Percentiles rank a stretch among this genome's conserved stretches.
These are phyloP conservation scores for Tenthredo mesomela DNA, from an alignment of 2,888 invertebrate species.

Conservation along the genomic window DNA sequence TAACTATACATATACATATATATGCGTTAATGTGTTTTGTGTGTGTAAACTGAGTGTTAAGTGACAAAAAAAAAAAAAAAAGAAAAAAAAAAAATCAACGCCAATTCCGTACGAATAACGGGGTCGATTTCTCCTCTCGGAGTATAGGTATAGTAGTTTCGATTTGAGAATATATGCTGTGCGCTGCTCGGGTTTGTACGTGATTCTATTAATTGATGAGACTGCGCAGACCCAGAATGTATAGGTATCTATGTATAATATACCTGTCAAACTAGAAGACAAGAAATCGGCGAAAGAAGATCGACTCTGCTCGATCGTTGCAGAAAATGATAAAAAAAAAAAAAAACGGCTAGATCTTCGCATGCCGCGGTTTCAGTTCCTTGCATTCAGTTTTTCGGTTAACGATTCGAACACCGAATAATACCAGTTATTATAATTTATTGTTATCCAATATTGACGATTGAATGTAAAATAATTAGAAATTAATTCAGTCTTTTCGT, in stretches of 20 bases:
- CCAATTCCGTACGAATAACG: constrained; percentile 28
- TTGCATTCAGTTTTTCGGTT: no score
- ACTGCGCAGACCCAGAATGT: background rate
- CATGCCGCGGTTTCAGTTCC: no score
- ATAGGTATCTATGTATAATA: background rate
- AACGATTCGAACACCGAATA: no score
- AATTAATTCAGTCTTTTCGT: no score
- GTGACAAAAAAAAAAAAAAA: constrained; percentile 29
- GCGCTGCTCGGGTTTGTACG: background rate
- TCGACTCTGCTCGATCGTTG: background rate
- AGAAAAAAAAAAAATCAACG: background rate
- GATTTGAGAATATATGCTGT: constrained; percentile 14
- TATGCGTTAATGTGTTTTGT: background rate
- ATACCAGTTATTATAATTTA: no score
- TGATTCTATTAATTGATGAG: constrained; percentile 10
- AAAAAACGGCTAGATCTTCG: background rate
- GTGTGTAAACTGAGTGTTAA: constrained; percentile 1
- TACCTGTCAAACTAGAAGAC: background rate
- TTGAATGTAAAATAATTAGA: no score
- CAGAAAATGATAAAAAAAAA: background rate
- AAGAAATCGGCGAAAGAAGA: background rate
- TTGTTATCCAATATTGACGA: no score
- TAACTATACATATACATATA: no score
- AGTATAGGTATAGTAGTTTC: background rate
- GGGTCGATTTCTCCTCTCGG: constrained; percentile 40